phyloP scores from a whole-genome alignment of 2,888 invertebrate genomes.

The Drepanosiphum platanoidis region DNA sequence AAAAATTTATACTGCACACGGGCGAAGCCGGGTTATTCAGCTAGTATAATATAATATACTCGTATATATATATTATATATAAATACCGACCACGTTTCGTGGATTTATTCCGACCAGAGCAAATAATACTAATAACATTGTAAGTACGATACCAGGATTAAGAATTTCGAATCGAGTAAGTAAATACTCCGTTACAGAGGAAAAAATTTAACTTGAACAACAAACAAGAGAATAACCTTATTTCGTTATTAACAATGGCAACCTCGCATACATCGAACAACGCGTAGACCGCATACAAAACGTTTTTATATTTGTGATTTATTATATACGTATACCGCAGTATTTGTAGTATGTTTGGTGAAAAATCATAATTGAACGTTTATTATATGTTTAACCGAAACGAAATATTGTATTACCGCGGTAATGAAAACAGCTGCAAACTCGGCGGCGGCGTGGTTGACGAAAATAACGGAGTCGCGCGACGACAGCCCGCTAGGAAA shows the following conservation, averaged over 20 bases:
- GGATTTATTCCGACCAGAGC: background rate
- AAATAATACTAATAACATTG: background rate
- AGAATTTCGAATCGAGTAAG: background rate
- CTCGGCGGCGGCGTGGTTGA: background rate
- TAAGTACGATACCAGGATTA: background rate
- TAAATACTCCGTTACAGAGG: background rate
- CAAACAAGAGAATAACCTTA: background rate
- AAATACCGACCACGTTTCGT: background rate
- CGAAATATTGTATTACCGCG: background rate
- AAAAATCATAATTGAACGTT: background rate
- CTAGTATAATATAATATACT: too few relatives aligned
- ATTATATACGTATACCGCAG: background rate
- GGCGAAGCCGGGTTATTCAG: too few relatives aligned
- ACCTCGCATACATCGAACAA: background rate
- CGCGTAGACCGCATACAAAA: background rate
- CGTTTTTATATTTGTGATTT: background rate
- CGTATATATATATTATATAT: too few relatives aligned
- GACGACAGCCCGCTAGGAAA: background rate
- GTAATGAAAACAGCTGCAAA: background rate
- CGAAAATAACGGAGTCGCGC: background rate
- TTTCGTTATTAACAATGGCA: background rate
- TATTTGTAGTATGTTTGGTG: background rate
- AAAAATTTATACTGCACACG: too few relatives aligned
- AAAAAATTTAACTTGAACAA: background rate
- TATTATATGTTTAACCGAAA: background rate